Evolutionary conservation across 2,888 invertebrate species (phyloP), one percentile per base, ranked within the genome.

Genomic region (Troilus luridus): DNA sequence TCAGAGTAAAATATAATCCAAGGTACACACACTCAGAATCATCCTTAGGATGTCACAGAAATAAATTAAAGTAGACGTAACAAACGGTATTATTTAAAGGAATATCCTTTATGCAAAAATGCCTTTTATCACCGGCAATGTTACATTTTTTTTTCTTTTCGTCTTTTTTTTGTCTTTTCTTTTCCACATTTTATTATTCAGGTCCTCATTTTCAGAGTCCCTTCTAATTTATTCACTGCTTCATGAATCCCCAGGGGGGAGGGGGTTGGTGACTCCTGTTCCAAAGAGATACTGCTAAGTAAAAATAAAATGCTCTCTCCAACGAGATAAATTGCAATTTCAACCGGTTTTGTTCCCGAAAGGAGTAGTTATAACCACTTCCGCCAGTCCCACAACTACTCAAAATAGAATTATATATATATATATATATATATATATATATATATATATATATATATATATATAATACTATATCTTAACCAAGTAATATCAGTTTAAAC

Each of bases 281-380:
- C 88, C 58, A 59, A 59, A 88, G 88, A 88, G 60, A 88, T 88
- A 88, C 88, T 88, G 88, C 88, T 58, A 88, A 88, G 58, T 88
- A 59, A 88, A 88, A 88, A 88, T 88, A 88, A 88, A 88, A 72
- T 72, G 72, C 8, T 8, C 72, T 27, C 12, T 72, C 72, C 72
- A 72, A 27, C 24, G 72, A 72, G 72, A 72, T 72, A 72, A 27
- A 72, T 72, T 14, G 27, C 72, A 14, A 72, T 8, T 72, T 72
- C 72, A 27, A 17, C 12, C 14, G 72, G 72, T 72, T 72, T 72
- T 72, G 72, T 72, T 72, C 72, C 27, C 72, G 2, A 27, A 12
- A 72, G 12, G 27, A 72, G 72, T 72, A 6, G 2, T 10, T 14
- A 24, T n/a, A 24, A 9, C 24, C 11, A 2, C 11, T 11, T 12